phyloP scores from a whole-genome alignment of 2,113 vertebrate species.

The Caranx melampygus region DNA sequence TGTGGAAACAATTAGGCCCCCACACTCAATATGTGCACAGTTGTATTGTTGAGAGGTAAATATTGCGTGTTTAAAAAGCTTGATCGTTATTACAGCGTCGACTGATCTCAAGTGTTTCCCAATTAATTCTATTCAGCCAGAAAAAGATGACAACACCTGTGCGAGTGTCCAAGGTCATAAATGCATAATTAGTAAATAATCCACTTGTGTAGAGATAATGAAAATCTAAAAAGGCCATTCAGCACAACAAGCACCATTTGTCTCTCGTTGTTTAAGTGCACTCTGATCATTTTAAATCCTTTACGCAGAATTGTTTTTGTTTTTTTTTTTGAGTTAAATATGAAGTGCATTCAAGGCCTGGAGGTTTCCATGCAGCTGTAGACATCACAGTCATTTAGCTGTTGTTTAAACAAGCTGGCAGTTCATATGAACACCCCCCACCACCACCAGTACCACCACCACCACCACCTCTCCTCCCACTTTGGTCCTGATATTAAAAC shows the following conservation, averaged over 20 bases:
- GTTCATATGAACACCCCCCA: conserved; percentile 24
- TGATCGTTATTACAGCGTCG: not conserved
- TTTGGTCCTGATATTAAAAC: conserved; percentile 66
- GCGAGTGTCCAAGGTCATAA: not conserved
- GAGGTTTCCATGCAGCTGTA: not conserved
- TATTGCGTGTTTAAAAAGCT: no score
- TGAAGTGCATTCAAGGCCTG: no score
- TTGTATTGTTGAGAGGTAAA: no score
- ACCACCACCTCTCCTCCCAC: conserved; percentile 7
- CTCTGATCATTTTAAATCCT: no score
- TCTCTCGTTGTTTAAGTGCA: not conserved
- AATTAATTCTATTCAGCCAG: not conserved
- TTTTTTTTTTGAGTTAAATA: no score
- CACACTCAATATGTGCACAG: no score
- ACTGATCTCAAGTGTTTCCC: not conserved
- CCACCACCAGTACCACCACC: conserved; percentile 6
- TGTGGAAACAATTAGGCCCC: no score
- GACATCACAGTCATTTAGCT: not conserved
- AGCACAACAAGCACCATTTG: not conserved
- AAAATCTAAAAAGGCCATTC: not conserved
- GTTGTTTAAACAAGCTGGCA: conserved; percentile 22
- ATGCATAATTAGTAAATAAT: not conserved
- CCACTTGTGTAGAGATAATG: not conserved
- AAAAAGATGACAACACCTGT: conserved; percentile 6
- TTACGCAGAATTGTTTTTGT: no score